Evolutionary conservation across 2,113 vertebrate species (phyloP).

Genomic region (Ageneiosus marmoratus): DNA sequence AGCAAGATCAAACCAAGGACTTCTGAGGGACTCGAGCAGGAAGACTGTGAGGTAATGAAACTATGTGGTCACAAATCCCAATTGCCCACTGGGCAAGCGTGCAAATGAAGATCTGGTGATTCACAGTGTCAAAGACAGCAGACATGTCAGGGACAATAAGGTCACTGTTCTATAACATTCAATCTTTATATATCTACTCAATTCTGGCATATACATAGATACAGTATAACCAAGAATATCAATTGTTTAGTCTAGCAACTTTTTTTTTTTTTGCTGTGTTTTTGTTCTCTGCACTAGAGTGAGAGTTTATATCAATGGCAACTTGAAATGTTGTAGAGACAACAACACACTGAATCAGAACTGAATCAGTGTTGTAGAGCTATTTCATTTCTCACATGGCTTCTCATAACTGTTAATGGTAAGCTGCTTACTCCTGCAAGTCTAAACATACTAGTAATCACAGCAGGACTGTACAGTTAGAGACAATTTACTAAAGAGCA

Average conservation of each 20-base stretch:
- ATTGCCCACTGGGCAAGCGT: not conserved
- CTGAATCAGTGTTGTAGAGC: not conserved
- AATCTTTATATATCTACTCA: not conserved
- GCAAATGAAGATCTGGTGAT: not conserved
- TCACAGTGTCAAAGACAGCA: not conserved
- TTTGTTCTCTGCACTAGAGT: not conserved
- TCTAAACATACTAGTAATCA: slow-evolving; percentile 25
- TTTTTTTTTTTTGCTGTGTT: not conserved
- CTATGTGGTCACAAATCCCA: not conserved
- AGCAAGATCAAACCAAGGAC: not conserved
- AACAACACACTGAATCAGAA: not conserved
- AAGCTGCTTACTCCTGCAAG: not conserved
- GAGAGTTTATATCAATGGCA: not conserved
- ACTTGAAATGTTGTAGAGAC: not conserved
- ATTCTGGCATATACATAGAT: not conserved
- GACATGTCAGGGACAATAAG: not conserved
- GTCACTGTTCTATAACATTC: not conserved
- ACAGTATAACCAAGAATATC: not conserved
- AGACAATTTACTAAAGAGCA: slow-evolving; percentile 29
- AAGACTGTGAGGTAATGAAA: not conserved
- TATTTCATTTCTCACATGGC: slow-evolving; percentile 10
- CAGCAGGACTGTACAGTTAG: slow-evolving; percentile 27
- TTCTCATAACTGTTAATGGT: slow-evolving; percentile 24
- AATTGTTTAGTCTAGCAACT: not conserved
- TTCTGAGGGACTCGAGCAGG: not conserved